Evolutionary conservation across 2,113 vertebrate genomes (phyloP), one percentile per base, ranked within the genome.

Genomic region (Eulacestoma nigropectus): DNA sequence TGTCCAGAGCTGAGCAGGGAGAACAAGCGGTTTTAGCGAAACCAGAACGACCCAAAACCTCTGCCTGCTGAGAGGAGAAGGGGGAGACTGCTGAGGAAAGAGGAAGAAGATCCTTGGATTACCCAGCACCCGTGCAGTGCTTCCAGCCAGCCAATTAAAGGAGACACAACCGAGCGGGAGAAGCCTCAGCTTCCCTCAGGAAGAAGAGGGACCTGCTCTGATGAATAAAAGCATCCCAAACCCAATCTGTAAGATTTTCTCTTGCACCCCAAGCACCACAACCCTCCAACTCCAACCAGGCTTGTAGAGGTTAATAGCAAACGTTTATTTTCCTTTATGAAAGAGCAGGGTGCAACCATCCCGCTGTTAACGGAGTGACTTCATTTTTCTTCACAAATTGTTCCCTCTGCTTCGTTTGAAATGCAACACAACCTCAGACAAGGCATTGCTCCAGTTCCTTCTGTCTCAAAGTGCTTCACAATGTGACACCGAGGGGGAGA

Each of bases 301-400:
- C 67, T 85, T 70, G 59, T 46, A 13, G 59, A 83, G 84, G 84
- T 87, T 93, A 96, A 94, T 64, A 87, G 32, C 84, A 95, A 92
- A 93, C 12, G 41, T 97, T 97, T 97, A 96, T 97, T 96, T 81
- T 94, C 68, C 83, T 93, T 83, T 84, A 86, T 6, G 65, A 83
- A 94, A 92, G 94, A 76, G 77, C 91, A 94, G 84, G 79, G 87
- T 77, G 95, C 55, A 70, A 91, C 72, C 64, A 90, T 37, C 90
- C 93, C 1, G 0, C 76, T 22, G 79, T 7, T 52, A 88, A 90
- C 0, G 4, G 95, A 94, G 90, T 86, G 72, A 90, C 85, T 94
- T 92, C 53, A 11, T 46, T 15, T 42, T 64, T 11, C 55, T 29
- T 44, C 27, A 62, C 60, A 68, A 52, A 63, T 49, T 74, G 29